phyloP scores from a whole-genome alignment of 2,113 vertebrate species.

The Mus spicilegus region DNA sequence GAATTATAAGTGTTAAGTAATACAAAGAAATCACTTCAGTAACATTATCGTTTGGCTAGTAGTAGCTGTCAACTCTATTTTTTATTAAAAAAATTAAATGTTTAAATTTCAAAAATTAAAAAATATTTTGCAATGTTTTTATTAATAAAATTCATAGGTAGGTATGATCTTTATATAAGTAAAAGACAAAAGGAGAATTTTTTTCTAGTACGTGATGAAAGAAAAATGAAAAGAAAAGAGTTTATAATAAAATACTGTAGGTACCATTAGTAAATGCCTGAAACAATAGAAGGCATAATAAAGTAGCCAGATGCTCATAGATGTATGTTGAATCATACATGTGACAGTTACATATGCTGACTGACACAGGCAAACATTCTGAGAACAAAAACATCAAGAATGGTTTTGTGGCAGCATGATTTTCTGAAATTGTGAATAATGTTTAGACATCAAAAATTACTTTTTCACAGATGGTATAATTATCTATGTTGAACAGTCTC shows the following conservation, averaged over 20 bases:
- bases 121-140: constrained; percentile 21
- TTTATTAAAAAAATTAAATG: background rate
- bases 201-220: background rate
- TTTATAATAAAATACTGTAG: background rate
- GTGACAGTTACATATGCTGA: background rate
- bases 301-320: background rate
- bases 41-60: background rate
- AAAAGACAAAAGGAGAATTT: background rate
- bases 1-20: background rate
- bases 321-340: background rate
- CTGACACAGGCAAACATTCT: background rate
- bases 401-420: background rate
- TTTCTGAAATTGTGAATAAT: constrained; percentile 51
- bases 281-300: background rate
- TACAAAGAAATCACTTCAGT: background rate
- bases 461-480: constrained; percentile 8
- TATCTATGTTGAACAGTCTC: background rate
- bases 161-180: background rate
- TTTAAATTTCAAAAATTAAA: background rate
- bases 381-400: background rate
- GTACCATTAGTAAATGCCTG: background rate
- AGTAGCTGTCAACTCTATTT: background rate
- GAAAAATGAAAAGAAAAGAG: background rate
- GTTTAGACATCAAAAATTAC: constrained; percentile 26
- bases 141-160: constrained; percentile 18